Percentiles rank a stretch among this genome's conserved stretches.
Evolutionary conservation across 2,888 invertebrate genomes (phyloP).

Genomic region (Dicyrtomina minuta): DNA sequence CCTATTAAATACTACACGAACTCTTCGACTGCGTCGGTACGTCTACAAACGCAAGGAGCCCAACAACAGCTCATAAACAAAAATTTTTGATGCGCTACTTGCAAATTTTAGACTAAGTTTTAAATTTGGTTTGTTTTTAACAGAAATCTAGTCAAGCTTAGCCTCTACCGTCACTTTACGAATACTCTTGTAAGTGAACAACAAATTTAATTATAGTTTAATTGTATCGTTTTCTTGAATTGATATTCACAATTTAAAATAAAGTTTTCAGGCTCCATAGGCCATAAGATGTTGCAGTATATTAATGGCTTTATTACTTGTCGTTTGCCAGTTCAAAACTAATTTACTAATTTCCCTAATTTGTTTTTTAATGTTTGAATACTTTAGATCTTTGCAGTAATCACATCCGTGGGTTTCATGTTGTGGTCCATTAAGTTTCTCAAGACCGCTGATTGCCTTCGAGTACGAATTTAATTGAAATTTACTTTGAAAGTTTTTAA

Average conservation of each 20-base stretch:
- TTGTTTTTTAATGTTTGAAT: neutral
- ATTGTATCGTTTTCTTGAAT: too few relatives aligned
- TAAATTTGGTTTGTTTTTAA: conserved; percentile 53
- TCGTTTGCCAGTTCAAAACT: too few relatives aligned
- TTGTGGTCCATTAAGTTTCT: conserved; percentile 85
- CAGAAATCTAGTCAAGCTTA: conserved; percentile 86
- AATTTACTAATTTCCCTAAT: too few relatives aligned
- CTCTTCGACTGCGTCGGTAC: conserved; percentile 76
- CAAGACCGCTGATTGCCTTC: conserved; percentile 72
- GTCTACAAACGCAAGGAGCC: conserved; percentile 29
- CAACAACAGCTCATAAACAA: too few relatives aligned
- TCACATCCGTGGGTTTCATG: conserved; percentile 90
- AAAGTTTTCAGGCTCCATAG: too few relatives aligned
- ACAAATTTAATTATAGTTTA: too few relatives aligned
- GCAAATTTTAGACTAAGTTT: conserved; percentile 7
- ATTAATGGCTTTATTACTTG: too few relatives aligned
- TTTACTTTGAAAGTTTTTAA: neutral
- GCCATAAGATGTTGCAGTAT: too few relatives aligned
- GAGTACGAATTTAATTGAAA: conserved; percentile 60
- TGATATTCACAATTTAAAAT: too few relatives aligned
- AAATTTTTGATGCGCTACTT: too few relatives aligned
- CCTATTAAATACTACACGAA: conserved; percentile 84
- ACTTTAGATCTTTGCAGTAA: conserved; percentile 77
- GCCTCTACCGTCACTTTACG: conserved; percentile 88
- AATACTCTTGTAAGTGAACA: conserved; percentile 71